These are phyloP conservation scores for Linnaemya vulpina DNA, from an alignment of 2,888 invertebrate genomes.

Conservation along the genomic window DNA sequence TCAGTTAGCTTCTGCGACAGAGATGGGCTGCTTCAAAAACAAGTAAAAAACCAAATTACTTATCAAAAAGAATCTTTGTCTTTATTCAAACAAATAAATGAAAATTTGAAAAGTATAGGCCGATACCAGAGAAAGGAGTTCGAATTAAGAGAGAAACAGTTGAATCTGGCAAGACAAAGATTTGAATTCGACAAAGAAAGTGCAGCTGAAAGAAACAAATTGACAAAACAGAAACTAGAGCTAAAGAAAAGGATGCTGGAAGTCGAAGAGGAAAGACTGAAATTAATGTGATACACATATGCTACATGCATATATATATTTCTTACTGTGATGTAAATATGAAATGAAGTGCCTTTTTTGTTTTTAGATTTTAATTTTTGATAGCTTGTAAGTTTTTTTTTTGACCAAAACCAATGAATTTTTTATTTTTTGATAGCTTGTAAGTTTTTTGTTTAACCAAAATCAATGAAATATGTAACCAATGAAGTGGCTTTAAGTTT, in stretches of 20 bases:
- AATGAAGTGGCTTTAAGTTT: constrained; percentile 23
- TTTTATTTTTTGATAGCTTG: too few species aligned
- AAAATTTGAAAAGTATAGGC: constrained; percentile 20
- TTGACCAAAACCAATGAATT: too few species aligned
- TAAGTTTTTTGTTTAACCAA: constrained; percentile 27
- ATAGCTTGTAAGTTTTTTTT: too few species aligned
- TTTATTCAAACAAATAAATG: constrained; percentile 6
- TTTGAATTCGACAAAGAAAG: constrained; percentile 37
- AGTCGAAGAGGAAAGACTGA: constrained; percentile 1
- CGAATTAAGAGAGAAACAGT: constrained; percentile 29
- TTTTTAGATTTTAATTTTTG: neutral
- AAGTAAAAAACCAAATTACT: constrained; percentile 1
- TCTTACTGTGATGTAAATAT: neutral
- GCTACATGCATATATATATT: neutral
- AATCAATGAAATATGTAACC: too few species aligned
- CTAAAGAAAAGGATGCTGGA: constrained; percentile 15
- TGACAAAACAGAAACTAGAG: constrained; percentile 6
- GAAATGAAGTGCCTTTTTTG: constrained; percentile 1
- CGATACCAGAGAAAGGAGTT: constrained; percentile 24
- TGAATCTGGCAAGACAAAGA: constrained; percentile 30
- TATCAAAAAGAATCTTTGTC: constrained; percentile 23
- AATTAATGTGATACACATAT: constrained; percentile 35
- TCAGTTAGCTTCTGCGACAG: neutral
- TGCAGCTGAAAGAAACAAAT: constrained; percentile 1
- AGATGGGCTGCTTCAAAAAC: neutral